Conservation (phyloP, 2,888 invertebrate species). For the Eucriotettix oculatus region DNA sequence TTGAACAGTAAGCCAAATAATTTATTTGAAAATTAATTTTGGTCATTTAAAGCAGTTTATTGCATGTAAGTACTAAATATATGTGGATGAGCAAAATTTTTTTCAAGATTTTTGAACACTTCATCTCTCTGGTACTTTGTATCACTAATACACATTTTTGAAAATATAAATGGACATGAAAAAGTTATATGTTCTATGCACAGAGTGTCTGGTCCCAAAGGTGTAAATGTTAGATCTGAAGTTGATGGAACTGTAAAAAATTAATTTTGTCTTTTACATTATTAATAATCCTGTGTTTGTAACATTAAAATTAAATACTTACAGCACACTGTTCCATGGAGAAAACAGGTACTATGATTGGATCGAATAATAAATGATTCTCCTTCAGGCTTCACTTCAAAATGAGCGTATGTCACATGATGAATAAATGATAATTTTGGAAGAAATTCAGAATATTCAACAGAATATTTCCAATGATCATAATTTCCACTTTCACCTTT, state of each 20-base stretch:
- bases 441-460: slow-evolving; percentile 43
- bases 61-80: too few species aligned
- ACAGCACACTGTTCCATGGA: slow-evolving; percentile 39
- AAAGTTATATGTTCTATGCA: slow-evolving; percentile 40
- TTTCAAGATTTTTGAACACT: slow-evolving; percentile 18
- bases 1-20: too few species aligned
- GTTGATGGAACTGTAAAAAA: slow-evolving; percentile 37
- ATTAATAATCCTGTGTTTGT: neutral
- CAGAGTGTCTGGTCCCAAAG: slow-evolving; percentile 26
- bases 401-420: slow-evolving; percentile 39
- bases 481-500: slow-evolving; percentile 45
- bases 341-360: slow-evolving; percentile 44
- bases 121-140: slow-evolving; percentile 25
- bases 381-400: slow-evolving; percentile 33
- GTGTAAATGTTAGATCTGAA: slow-evolving; percentile 41
- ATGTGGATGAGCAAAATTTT: slow-evolving; percentile 4
- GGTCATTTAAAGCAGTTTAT: too few species aligned
- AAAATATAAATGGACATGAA: slow-evolving; percentile 43
- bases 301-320: slow-evolving; percentile 23
- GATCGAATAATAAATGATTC: slow-evolving; percentile 39
- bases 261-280: neutral
- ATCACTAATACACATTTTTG: slow-evolving; percentile 38
- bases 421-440: slow-evolving; percentile 44
- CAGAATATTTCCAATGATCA: slow-evolving; percentile 52
- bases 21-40: too few species aligned